Conservation (phyloP, 1,140 invertebrate species). For the Conopomorpha cramerella region DNA sequence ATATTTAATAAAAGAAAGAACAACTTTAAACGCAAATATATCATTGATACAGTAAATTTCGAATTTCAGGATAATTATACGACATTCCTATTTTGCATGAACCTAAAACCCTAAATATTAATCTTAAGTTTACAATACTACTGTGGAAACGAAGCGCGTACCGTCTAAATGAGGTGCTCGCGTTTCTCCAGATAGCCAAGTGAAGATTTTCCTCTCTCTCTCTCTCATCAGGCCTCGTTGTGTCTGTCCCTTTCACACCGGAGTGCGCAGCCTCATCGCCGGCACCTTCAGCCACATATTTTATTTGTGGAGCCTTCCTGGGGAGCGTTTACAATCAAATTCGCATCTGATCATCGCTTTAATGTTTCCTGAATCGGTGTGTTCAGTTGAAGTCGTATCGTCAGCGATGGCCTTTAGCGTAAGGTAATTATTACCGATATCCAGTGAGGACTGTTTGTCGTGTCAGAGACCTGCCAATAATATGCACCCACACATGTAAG, state of each 20-base stretch:
- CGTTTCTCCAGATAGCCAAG: constrained; percentile 55
- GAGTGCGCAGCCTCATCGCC: constrained; percentile 46
- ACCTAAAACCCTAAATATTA: too few species aligned
- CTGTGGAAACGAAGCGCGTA: constrained; percentile 52
- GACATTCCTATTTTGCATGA: too few species aligned
- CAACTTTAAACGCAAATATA: too few species aligned
- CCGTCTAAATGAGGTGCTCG: constrained; percentile 59
- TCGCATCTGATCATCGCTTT: too few species aligned
- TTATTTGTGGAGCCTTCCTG: constrained; percentile 58
- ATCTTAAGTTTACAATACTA: constrained; percentile 41
- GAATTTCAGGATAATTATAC: too few species aligned
- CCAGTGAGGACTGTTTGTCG: constrained; percentile 37
- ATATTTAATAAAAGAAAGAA: too few species aligned
- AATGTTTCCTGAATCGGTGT: too few species aligned
- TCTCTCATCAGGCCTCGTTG: constrained; percentile 8
- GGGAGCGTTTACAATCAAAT: too few species aligned
- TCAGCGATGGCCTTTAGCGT: too few species aligned
- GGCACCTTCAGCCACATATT: constrained; percentile 58
- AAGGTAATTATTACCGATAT: too few species aligned
- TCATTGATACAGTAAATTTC: too few species aligned
- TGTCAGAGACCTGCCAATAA: constrained; percentile 46
- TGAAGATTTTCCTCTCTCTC: constrained; percentile 20
- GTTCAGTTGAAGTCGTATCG: too few species aligned
- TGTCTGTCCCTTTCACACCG: constrained; percentile 20
- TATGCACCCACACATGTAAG: constrained; percentile 50